These are phyloP conservation scores for Biston stratarius DNA, from an alignment of 2,888 invertebrate genomes.

Conservation along the genomic window DNA sequence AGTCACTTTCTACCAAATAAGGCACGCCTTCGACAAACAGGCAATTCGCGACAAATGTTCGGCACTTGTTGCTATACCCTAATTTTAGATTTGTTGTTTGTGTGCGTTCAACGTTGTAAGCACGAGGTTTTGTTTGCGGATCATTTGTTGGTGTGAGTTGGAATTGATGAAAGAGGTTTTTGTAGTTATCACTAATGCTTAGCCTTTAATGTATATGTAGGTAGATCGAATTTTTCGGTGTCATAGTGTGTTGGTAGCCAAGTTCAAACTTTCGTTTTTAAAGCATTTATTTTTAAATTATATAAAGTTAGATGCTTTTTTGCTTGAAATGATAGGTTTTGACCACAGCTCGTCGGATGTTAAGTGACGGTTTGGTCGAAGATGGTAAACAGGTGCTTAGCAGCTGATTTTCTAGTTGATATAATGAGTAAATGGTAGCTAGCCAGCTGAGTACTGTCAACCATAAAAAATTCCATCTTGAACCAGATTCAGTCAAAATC, in stretches of 20 bases:
- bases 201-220: neutral
- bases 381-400: too few species aligned
- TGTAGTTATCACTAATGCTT: neutral
- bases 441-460: too few species aligned
- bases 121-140: conserved; percentile 31
- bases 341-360: too few species aligned
- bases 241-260: neutral
- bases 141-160: conserved; percentile 16
- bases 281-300: too few species aligned
- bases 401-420: too few species aligned
- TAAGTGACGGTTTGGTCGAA: too few species aligned
- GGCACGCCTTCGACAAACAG: conserved; percentile 44
- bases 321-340: too few species aligned
- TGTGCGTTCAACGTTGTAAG: conserved; percentile 38
- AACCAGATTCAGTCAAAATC: neutral
- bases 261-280: too few species aligned
- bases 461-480: neutral
- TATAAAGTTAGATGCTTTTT: too few species aligned
- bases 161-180: conserved; percentile 18
- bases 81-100: conserved; percentile 43
- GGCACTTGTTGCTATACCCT: conserved; percentile 47
- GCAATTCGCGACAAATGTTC: conserved; percentile 38
- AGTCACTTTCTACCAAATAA: conserved; percentile 45
- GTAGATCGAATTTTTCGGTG: too few species aligned
- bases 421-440: too few species aligned